Conservation (phyloP, 2,797 vertebrate species). For the Phrynocephalus guinanensis region DNA sequence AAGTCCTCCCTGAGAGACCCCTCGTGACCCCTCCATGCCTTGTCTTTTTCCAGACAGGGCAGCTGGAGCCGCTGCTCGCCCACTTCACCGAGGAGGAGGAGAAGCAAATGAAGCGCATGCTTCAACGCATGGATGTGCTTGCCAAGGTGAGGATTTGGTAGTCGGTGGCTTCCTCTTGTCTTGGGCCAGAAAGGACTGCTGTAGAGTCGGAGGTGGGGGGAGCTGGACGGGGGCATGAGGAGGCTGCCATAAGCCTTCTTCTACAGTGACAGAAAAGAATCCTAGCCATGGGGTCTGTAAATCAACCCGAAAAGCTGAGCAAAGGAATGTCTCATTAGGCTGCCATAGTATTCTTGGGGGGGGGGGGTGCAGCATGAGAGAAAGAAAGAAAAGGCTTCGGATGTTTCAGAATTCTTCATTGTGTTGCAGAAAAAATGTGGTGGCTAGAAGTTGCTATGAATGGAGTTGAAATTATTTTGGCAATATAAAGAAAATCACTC, state of each 20-base stretch:
- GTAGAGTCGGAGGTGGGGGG: not conserved
- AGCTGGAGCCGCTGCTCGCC: constrained; percentile 87
- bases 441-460: too few relatives aligned
- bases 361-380: too few relatives aligned
- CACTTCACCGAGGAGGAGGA: constrained; percentile 90
- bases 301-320: too few relatives aligned
- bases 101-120: constrained; percentile 91
- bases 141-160: constrained; percentile 79
- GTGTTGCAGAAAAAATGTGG: too few relatives aligned
- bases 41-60: constrained; percentile 81
- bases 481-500: too few relatives aligned
- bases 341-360: not conserved
- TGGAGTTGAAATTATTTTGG: too few relatives aligned
- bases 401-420: too few relatives aligned
- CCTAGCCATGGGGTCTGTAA: too few relatives aligned
- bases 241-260: not conserved
- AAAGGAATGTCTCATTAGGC: too few relatives aligned
- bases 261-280: too few relatives aligned
- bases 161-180: accelerated
- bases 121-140: constrained; percentile 90
- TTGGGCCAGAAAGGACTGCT: accelerated
- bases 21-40: not conserved
- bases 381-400: too few relatives aligned
- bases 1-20: too few relatives aligned
- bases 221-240: not conserved